Base-by-base conservation (phyloP, 1,140 invertebrate genomes). In the Pollicipes pollicipes region DNA sequence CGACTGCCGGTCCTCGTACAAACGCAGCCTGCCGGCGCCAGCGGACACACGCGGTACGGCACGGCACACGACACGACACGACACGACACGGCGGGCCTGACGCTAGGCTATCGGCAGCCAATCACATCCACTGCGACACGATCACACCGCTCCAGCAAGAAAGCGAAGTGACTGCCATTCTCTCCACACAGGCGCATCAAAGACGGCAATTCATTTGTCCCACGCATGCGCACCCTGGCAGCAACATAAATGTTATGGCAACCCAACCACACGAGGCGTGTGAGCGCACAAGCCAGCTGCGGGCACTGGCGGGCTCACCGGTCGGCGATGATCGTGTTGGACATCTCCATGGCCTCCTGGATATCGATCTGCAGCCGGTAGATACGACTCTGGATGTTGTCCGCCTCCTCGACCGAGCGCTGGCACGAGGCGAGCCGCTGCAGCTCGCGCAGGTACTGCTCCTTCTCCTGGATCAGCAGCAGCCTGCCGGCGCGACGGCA, bases 261-360 rank as follows among this genome's bases (percentile, higher is more conserved):
- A n/a, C n/a, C n/a, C n/a, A n/a, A n/a, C n/a, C n/a, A n/a, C n/a
- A n/a, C n/a, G n/a, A n/a, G n/a, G n/a, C n/a, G n/a, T n/a, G n/a
- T 35, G 4, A 35, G 32, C 32, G 16, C 32, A 35, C 32, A 35
- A 6, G 32, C 16, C 32, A 35, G 32, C 32, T 35, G 32, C 32
- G 4, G 32, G 4, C 32, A 4, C 32, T 35, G 32, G 32, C 4
- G 27, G n/a, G 28, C 74, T 74, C 74, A 81, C 79, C 83, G 81
- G 78, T 95, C 91, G n/a, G 93, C 88, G 76, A 97, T 95, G 68
- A 92, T 91, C 77, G 91, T 88, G 79, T 95, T 96, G 17, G 92
- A 95, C 77, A 94, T 87, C 77, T 95, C 92, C 68, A 94, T 84
- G 0, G 92, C 93, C 79, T 89, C 89, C 76, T 91, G 91, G 58